Conservation (phyloP, 2,888 invertebrate genomes). For the Temnothorax ravouxi region DNA sequence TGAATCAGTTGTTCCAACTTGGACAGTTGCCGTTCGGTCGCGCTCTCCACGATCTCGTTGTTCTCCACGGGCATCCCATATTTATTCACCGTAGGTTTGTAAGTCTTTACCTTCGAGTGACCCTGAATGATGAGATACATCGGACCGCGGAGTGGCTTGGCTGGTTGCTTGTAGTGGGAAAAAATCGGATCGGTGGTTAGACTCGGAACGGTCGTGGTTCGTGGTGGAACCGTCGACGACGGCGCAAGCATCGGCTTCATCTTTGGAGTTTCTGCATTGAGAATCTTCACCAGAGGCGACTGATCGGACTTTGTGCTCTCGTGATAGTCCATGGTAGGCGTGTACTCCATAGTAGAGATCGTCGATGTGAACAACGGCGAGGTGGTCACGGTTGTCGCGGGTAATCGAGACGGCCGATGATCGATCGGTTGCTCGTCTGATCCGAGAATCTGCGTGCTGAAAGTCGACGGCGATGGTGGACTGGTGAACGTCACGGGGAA, state of each 20-base stretch:
- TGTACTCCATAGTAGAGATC: constrained; percentile 35
- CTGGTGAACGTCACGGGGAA: constrained; percentile 64
- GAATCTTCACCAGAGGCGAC: constrained; percentile 78
- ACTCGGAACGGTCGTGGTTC: constrained; percentile 87
- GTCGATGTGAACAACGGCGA: constrained; percentile 55
- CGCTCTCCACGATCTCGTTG: constrained; percentile 72
- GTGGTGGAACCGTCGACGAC: constrained; percentile 79
- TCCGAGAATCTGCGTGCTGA: constrained; percentile 38
- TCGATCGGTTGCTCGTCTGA: constrained; percentile 58
- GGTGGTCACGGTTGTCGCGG: constrained; percentile 58
- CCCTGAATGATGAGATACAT: constrained; percentile 94
- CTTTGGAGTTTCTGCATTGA: constrained; percentile 68
- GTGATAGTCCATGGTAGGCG: not conserved
- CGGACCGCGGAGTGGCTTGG: constrained; percentile 89
- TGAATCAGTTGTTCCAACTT: constrained; percentile 79
- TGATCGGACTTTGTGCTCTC: constrained; percentile 29
- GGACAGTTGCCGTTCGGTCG: constrained; percentile 74
- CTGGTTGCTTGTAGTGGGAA: constrained; percentile 89
- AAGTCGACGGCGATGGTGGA: constrained; percentile 59
- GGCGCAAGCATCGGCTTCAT: constrained; percentile 68
- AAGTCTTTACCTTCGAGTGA: constrained; percentile 95
- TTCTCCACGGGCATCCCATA: constrained; percentile 72
- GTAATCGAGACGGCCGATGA: constrained; percentile 55
- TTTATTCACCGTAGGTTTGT: constrained; percentile 88
- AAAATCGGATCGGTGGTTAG: constrained; percentile 89